Evolutionary conservation across 1,140 invertebrate genomes (phyloP).

Genomic region (Drosophila nigrodunni): DNA sequence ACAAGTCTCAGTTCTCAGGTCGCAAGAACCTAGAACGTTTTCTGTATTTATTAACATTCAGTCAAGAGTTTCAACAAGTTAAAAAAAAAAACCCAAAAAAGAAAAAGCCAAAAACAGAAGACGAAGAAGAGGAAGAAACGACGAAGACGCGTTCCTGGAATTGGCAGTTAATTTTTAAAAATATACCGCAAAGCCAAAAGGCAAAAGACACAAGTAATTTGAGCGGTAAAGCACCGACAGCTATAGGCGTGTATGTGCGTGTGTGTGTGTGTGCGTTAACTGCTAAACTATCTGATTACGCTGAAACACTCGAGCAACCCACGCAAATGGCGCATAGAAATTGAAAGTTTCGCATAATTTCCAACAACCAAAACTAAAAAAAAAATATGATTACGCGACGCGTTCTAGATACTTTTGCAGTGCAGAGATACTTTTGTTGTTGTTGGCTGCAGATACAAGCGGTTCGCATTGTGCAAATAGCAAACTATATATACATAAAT

Average conservation of each 20-base stretch:
- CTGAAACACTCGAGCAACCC: slow-evolving; percentile 45
- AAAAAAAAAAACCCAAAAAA: slow-evolving; percentile 20
- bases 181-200: slow-evolving; percentile 36
- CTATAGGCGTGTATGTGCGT: slow-evolving; percentile 7
- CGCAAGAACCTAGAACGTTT: slow-evolving; percentile 40
- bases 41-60: slow-evolving; percentile 74
- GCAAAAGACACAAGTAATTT: slow-evolving; percentile 20
- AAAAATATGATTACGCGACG: slow-evolving; percentile 75
- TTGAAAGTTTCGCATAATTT: slow-evolving; percentile 73
- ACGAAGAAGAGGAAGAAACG: slow-evolving; percentile 1
- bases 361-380: slow-evolving; percentile 8
- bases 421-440: slow-evolving; percentile 31
- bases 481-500: no score
- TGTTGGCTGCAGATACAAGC: slow-evolving; percentile 25
- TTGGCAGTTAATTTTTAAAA: slow-evolving; percentile 81
- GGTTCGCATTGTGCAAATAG: slow-evolving; percentile 19
- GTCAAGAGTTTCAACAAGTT: slow-evolving; percentile 38
- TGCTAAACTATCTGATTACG: slow-evolving; percentile 61
- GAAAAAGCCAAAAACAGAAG: slow-evolving; percentile 7
- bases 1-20: slow-evolving; percentile 64
- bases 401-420: slow-evolving; percentile 72
- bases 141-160: slow-evolving; percentile 66
- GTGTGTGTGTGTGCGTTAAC: slow-evolving; percentile 51
- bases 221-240: slow-evolving; percentile 11
- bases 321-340: slow-evolving; percentile 67